A percentile compares a stretch with the other conserved stretches of the same genome.
These are phyloP conservation scores for Stigmatopora nigra DNA, from an alignment of 2,113 vertebrate genomes.

Conservation along the genomic window DNA sequence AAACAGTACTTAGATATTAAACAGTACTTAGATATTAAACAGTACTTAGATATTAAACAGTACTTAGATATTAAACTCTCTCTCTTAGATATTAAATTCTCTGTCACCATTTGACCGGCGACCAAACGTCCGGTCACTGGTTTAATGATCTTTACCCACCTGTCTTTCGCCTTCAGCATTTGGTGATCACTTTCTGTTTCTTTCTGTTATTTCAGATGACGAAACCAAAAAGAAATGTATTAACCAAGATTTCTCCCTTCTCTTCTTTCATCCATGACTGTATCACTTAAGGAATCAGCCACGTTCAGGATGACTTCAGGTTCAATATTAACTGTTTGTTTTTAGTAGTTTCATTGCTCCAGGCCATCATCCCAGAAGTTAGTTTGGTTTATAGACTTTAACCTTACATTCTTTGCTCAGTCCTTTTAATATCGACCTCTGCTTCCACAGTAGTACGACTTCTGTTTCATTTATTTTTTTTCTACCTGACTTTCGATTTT, in stretches of 20 bases:
- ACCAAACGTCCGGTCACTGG: too few relatives aligned
- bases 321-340: background rate
- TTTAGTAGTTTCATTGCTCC: conserved; percentile 4
- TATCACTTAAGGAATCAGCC: conserved; percentile 12
- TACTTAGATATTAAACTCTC: too few relatives aligned
- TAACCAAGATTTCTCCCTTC: background rate
- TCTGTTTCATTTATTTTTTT: conserved; percentile 36
- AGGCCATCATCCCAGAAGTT: background rate
- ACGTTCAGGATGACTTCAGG: background rate
- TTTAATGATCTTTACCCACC: background rate
- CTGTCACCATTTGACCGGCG: too few relatives aligned
- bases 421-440: background rate
- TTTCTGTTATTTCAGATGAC: background rate
- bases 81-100: too few relatives aligned
- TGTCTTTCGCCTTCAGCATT: background rate
- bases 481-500: conserved; percentile 20
- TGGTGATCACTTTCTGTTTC: background rate
- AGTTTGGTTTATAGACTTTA: conserved; percentile 7
- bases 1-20: too few relatives aligned
- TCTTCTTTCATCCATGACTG: background rate
- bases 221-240: background rate
- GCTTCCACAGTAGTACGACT: conserved; percentile 19
- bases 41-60: too few relatives aligned
- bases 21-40: too few relatives aligned
- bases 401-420: conserved; percentile 22